Conservation (phyloP, 2,797 vertebrate species). For the Glossophaga mutica region DNA sequence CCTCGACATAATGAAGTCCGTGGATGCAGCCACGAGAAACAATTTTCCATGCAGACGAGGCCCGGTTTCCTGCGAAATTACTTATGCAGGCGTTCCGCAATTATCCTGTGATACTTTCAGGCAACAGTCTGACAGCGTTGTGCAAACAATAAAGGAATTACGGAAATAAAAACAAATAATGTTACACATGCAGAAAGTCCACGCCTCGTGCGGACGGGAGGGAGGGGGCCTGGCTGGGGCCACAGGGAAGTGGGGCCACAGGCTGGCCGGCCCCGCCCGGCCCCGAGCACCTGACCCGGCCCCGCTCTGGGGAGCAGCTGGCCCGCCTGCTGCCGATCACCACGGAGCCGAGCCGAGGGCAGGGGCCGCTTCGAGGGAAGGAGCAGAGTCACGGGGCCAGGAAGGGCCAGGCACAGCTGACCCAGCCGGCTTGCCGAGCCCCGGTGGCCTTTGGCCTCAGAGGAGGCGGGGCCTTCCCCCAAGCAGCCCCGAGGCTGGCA, state of each 20-base stretch:
- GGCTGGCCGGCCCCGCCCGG: background rate
- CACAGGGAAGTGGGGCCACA: background rate
- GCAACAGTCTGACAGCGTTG: slow-evolving; percentile 83
- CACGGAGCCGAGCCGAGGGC: background rate
- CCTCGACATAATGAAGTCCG: slow-evolving; percentile 82
- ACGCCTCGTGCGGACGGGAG: slow-evolving; percentile 74
- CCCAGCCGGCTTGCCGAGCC: background rate
- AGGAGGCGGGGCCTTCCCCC: fast-evolving
- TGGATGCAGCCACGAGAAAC: slow-evolving; percentile 82
- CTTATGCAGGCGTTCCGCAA: slow-evolving; percentile 84
- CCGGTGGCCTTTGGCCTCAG: background rate
- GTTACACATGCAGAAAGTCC: slow-evolving; percentile 78
- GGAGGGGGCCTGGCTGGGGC: slow-evolving; percentile 43
- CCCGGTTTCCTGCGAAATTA: slow-evolving; percentile 84
- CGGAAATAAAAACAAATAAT: slow-evolving; percentile 85
- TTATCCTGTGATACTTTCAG: slow-evolving; percentile 83
- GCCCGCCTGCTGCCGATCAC: background rate
- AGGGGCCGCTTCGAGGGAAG: background rate
- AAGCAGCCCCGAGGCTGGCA: fast-evolving
- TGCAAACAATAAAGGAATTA: slow-evolving; percentile 84
- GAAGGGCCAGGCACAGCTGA: background rate
- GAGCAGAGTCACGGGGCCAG: background rate
- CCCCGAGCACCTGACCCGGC: background rate
- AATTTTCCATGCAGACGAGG: slow-evolving; percentile 84
- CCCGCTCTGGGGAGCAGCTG: background rate